Evolutionary conservation across 2,888 invertebrate species (phyloP), one percentile per base, ranked within the genome.

Genomic region (Noctua janthina): DNA sequence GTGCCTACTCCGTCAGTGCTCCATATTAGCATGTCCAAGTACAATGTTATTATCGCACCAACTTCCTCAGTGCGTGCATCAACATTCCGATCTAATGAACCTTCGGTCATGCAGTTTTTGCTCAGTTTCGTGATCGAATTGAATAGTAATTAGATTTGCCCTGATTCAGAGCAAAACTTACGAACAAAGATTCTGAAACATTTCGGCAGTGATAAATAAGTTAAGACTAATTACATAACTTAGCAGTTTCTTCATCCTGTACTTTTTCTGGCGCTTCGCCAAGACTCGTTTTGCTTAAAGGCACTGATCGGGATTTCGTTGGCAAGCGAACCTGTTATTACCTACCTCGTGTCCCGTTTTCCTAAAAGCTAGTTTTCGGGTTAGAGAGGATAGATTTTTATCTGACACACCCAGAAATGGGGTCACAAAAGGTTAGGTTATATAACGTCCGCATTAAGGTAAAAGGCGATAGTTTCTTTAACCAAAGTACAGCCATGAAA

Each of bases 1-100:
- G 71, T 70, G 74, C 73, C 68, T 68, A 72, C 43, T 72, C n/a
- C 29, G 85, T 85, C 81, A 85, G n/a, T 87, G 73, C 80, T 77
- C 79, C 81, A 82, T 87, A 87, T 83, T 80, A 64, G 81, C 75
- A 77, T 79, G 78, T 74, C 76, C 79, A 86, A 79, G 78, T 74
- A 81, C 77, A 86, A 79, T 81, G 83, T 77, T 85, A 83, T 68
- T 74, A 78, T 46, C 46, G 73, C 70, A 62, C 43, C 75, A 56
- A 83, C 76, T 87, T 85, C 87, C 87, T 78, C 78, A 13, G 82
- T 69, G 79, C 82, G 77, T 82, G 84, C 76, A 76, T 67, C 62
- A 59, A 74, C 81, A 86, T 86, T 86, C 85, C 86, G 73, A 86
- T 86, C 69, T 83, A 81, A 83, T 86, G 76, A 83, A 74, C 78